Percentiles rank a stretch among this genome's conserved stretches.
These are phyloP conservation scores for Procambarus clarkii DNA, from an alignment of 1,140 invertebrate species.

Conservation along the genomic window DNA sequence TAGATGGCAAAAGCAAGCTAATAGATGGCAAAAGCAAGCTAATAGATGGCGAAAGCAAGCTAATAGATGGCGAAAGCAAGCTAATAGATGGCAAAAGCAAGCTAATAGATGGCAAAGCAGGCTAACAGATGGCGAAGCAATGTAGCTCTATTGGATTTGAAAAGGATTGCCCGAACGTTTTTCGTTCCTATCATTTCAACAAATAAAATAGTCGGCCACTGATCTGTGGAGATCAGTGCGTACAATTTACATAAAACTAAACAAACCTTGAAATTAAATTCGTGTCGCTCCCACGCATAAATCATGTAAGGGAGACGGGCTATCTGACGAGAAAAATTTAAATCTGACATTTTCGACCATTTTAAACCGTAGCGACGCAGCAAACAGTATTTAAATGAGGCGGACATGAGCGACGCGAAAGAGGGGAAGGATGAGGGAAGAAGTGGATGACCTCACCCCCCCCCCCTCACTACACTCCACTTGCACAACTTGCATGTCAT, in stretches of 20 bases:
- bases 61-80: too few relatives aligned
- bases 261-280: slow-evolving; percentile 33
- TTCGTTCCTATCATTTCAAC: not conserved
- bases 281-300: slow-evolving; percentile 5
- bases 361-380: not conserved
- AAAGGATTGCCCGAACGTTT: too few relatives aligned
- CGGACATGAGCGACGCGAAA: not conserved
- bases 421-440: not conserved
- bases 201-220: not conserved
- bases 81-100: too few relatives aligned
- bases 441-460: not conserved
- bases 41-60: too few relatives aligned
- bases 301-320: not conserved
- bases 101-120: too few relatives aligned
- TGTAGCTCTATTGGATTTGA: too few relatives aligned
- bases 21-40: too few relatives aligned
- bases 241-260: slow-evolving; percentile 32
- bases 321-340: too few relatives aligned
- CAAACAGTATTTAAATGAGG: not conserved
- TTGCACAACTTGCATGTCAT: too few relatives aligned
- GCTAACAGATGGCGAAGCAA: too few relatives aligned
- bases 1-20: too few relatives aligned
- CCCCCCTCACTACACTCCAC: too few relatives aligned
- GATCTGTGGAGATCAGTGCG: not conserved
- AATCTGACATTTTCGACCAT: not conserved